Evolutionary conservation across 2,113 vertebrate species (phyloP), one percentile per base, ranked within the genome.

Genomic region (Eudyptes chrysolophus): DNA sequence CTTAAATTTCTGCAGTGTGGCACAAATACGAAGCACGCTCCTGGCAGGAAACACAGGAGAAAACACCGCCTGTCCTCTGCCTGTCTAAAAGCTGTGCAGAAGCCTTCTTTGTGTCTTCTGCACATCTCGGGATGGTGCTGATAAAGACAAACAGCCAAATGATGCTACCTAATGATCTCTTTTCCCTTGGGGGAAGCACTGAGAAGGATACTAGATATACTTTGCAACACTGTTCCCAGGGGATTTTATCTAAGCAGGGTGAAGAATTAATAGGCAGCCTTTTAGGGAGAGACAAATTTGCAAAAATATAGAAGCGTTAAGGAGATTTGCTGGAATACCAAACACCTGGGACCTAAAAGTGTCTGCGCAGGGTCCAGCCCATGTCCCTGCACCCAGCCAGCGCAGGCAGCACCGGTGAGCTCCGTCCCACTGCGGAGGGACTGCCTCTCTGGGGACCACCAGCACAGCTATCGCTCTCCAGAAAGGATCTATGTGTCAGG

Each of bases 1-100:
- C 84, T 96, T 92, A 80, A 84, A 95, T 92, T 96, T 93, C 92
- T 96, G 94, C 90, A 85, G 44, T 13, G 52, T 97, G 94, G 84
- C 92, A 92, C 36, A 94, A 76, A 81, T 38, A 94, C 11, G 18
- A 96, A 97, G 61, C 40, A 51, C 0, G 5, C 42, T 88, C 14
- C 83, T 85, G 65, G 76, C 65, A 93, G 72, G 84, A 93, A 91
- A 84, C 25, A 79, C 60, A 42, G 62, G 54, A 87, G 54, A 87
- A 79, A 87, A 95, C 87, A 81, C 72, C 75, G 42, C 49, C 62
- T 62, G 44, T 38, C 40, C 65, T 96, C 79, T 71, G 46, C 49
- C 46, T 8, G 15, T 48, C 61, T 94, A 69, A 80, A 79, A 89
- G 51, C 64, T 71, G 8, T 55, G 21, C 58, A 84, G 60, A 64